Evolutionary conservation across 2,888 invertebrate species (phyloP).

Genomic region (Lacanobia wlatinum): DNA sequence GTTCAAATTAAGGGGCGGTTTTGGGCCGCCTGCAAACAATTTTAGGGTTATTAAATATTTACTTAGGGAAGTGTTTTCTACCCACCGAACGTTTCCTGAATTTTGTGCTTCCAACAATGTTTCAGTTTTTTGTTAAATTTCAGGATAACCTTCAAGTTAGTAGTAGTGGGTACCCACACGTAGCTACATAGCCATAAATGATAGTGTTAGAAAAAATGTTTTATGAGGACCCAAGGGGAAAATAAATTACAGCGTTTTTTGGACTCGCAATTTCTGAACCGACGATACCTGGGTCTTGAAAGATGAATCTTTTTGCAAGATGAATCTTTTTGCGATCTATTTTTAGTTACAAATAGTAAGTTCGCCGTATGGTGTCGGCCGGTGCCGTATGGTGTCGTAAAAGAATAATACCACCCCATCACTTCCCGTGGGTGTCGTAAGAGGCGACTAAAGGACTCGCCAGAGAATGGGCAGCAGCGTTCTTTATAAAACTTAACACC

Average conservation of each 20-base stretch:
- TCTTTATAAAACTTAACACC: too few species aligned
- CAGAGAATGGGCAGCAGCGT: too few species aligned
- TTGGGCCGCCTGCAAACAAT: not conserved
- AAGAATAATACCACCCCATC: too few species aligned
- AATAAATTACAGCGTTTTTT: constrained; percentile 3
- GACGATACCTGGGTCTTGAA: not conserved
- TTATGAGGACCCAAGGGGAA: constrained; percentile 7
- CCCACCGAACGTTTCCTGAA: not conserved
- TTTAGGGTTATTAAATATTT: constrained; percentile 2
- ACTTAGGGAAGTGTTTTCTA: not conserved
- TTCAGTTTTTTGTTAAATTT: too few species aligned
- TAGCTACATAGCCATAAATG: not conserved
- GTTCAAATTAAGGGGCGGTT: not conserved
- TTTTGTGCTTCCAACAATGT: not conserved
- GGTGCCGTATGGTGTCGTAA: too few species aligned
- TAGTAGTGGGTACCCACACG: too few species aligned
- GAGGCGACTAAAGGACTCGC: too few species aligned
- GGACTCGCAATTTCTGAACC: not conserved
- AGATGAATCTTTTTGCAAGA: not conserved
- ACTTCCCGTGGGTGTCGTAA: too few species aligned
- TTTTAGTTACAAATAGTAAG: too few species aligned
- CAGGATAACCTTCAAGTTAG: too few species aligned
- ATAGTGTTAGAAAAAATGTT: not conserved
- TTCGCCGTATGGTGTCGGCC: too few species aligned
- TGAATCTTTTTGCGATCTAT: too few species aligned